phyloP scores from a whole-genome alignment of 2,888 invertebrate species.

The Nemurella pictetii region DNA sequence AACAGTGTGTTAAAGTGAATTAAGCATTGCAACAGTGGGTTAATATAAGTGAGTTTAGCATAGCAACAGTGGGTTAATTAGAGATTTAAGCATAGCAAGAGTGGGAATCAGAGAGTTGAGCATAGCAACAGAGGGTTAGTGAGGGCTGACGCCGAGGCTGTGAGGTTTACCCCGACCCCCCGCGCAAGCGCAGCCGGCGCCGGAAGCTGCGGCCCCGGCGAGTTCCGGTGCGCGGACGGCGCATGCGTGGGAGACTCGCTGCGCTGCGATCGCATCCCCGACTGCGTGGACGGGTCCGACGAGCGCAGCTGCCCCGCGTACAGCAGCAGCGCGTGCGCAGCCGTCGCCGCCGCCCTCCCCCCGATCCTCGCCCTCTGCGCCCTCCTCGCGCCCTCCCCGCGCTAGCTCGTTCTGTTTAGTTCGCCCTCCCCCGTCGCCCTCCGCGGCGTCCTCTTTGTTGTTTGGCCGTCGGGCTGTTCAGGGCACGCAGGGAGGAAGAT shows the following conservation, averaged over 20 bases:
- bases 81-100: too few species aligned
- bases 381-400: not conserved
- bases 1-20: too few species aligned
- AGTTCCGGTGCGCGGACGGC: slow-evolving; percentile 45
- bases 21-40: too few species aligned
- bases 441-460: not conserved
- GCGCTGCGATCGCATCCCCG: slow-evolving; percentile 47
- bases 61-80: too few species aligned
- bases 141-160: too few species aligned
- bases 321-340: not conserved
- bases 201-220: slow-evolving; percentile 18
- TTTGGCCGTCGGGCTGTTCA: not conserved
- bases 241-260: slow-evolving; percentile 45
- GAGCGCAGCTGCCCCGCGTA: slow-evolving; percentile 47
- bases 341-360: slow-evolving; percentile 27
- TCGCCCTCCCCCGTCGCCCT: not conserved
- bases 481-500: not conserved
- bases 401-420: not conserved
- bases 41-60: too few species aligned
- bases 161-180: too few species aligned
- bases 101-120: too few species aligned
- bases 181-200: slow-evolving; percentile 2
- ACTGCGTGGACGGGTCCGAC: slow-evolving; percentile 50
- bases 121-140: too few species aligned
- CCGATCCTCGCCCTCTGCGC: slow-evolving; percentile 35